A percentile compares a stretch with the other conserved stretches of the same genome.
phyloP scores from a whole-genome alignment of 2,888 invertebrate genomes.

The Brachyptera risi region DNA sequence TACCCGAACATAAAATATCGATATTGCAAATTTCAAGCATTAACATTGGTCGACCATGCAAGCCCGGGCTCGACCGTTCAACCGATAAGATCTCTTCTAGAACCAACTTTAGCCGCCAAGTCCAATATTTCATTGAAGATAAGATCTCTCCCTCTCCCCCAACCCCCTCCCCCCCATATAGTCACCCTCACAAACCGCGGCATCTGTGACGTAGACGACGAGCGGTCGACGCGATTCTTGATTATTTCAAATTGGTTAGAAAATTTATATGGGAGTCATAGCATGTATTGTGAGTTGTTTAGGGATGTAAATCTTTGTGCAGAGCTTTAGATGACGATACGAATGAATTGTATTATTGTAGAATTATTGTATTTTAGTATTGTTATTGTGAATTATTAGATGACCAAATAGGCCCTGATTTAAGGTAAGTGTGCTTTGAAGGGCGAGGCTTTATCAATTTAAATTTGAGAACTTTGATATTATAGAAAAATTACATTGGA shows the following conservation, averaged over 20 bases:
- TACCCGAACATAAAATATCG: constrained; percentile 19
- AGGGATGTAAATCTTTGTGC: not conserved
- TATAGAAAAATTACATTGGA: too few relatives aligned
- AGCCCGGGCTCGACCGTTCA: constrained; percentile 1
- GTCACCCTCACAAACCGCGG: not conserved
- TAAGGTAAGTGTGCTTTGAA: too few relatives aligned
- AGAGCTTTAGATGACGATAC: too few relatives aligned
- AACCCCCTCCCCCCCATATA: too few relatives aligned
- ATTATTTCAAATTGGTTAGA: constrained; percentile 9
- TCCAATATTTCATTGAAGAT: constrained; percentile 19
- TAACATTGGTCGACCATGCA: constrained; percentile 16
- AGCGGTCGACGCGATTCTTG: not conserved
- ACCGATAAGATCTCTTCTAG: constrained; percentile 14
- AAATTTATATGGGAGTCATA: not conserved
- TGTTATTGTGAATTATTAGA: too few relatives aligned
- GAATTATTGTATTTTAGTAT: too few relatives aligned
- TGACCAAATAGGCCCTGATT: too few relatives aligned
- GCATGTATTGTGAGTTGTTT: not conserved
- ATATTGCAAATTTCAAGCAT: constrained; percentile 21
- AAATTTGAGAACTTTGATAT: too few relatives aligned
- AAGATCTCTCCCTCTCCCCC: constrained; percentile 6
- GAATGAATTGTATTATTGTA: too few relatives aligned
- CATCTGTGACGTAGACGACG: not conserved
- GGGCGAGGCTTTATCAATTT: too few relatives aligned
- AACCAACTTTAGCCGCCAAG: constrained; percentile 5